These are phyloP conservation scores for Papilio helenus DNA, from an alignment of 1,140 invertebrate species.

Conservation along the genomic window DNA sequence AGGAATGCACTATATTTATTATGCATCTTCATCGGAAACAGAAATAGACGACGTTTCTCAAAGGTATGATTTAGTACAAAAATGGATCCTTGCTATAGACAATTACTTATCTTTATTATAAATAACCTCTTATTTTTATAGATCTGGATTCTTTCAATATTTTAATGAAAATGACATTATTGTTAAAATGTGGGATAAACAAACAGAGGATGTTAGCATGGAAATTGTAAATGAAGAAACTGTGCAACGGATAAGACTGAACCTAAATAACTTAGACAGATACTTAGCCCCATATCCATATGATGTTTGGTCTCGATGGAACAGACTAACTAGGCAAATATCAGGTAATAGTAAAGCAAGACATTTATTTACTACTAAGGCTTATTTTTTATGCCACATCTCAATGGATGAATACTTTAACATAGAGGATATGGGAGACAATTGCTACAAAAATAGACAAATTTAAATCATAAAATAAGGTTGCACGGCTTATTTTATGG, in stretches of 20 bases:
- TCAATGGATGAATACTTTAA: background rate
- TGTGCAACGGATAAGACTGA: conserved; percentile 86
- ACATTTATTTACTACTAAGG: background rate
- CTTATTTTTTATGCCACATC: background rate
- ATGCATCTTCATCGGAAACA: conserved; percentile 85
- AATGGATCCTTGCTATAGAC: background rate
- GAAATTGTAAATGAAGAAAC: conserved; percentile 85
- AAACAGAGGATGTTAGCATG: conserved; percentile 86
- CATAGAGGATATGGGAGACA: background rate
- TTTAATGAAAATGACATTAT: conserved; percentile 93
- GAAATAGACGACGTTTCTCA: conserved; percentile 65
- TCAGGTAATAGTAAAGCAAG: conserved; percentile 76
- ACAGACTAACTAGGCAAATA: conserved; percentile 90
- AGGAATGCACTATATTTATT: conserved; percentile 97
- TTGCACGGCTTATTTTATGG: background rate
- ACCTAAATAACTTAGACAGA: conserved; percentile 91
- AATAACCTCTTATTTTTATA: conserved; percentile 75
- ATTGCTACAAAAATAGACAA: background rate
- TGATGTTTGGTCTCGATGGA: conserved; percentile 94
- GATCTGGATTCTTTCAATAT: conserved; percentile 95
- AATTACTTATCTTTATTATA: background rate
- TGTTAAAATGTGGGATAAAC: conserved; percentile 92
- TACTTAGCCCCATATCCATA: conserved; percentile 96
- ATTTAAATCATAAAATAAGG: background rate
- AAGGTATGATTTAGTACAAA: conserved; percentile 50